These are phyloP conservation scores for Valencia hispanica DNA, from an alignment of 2,797 vertebrate species.

Conservation along the genomic window DNA sequence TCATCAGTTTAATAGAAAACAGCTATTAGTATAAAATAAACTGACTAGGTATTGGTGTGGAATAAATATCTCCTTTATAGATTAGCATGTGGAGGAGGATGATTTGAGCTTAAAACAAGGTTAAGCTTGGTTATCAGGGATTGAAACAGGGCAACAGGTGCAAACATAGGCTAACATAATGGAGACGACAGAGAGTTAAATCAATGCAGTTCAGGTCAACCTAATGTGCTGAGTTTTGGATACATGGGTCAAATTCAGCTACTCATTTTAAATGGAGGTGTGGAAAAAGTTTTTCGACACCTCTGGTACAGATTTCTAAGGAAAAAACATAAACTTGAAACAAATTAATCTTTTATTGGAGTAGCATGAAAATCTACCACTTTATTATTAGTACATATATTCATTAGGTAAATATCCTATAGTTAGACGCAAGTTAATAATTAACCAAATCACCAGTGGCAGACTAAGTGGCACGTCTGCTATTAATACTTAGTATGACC, in stretches of 20 bases:
- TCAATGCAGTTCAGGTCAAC: slow-evolving; percentile 21
- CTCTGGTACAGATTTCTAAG: neutral
- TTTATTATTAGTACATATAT: neutral
- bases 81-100: slow-evolving; percentile 30
- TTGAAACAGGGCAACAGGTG: slow-evolving; percentile 52
- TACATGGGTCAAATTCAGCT: neutral
- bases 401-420: neutral
- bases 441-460: neutral
- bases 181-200: slow-evolving; percentile 37
- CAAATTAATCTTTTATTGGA: neutral
- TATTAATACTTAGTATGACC: neutral
- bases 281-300: neutral
- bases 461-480: neutral
- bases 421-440: neutral
- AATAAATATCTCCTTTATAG: slow-evolving; percentile 30
- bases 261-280: neutral
- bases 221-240: neutral
- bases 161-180: slow-evolving; percentile 61
- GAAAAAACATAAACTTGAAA: neutral
- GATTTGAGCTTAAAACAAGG: slow-evolving; percentile 47
- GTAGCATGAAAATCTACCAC: neutral
- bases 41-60: neutral
- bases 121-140: slow-evolving; percentile 41
- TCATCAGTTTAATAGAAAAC: slow-evolving; percentile 2
- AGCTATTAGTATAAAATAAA: neutral